Conservation (phyloP, 2,113 vertebrate species). For the Oncorhynchus masou region DNA sequence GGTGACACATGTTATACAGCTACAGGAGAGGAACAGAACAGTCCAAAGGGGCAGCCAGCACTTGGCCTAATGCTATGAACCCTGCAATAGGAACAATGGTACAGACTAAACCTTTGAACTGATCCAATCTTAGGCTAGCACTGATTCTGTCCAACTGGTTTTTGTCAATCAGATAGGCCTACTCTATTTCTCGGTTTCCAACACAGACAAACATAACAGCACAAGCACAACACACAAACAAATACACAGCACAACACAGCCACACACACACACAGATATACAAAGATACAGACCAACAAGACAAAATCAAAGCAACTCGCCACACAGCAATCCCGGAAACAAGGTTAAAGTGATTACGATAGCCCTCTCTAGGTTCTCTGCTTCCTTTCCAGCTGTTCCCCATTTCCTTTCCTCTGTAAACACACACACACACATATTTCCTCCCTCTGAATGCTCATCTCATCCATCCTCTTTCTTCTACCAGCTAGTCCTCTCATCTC, state of each 20-base stretch:
- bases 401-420: slow-evolving; percentile 29
- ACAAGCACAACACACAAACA: not conserved
- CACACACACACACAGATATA: slow-evolving; percentile 5
- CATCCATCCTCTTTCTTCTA: not conserved
- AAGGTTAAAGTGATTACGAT: slow-evolving; percentile 41
- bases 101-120: not conserved
- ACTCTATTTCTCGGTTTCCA: not conserved
- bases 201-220: slow-evolving; percentile 3
- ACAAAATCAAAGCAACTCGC: not conserved
- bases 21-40: not conserved
- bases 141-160: not conserved
- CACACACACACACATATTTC: slow-evolving; percentile 17
- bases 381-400: slow-evolving; percentile 25
- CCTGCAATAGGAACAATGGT: not conserved
- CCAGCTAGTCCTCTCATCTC: not conserved
- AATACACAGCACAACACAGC: not conserved
- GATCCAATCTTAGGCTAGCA: not conserved
- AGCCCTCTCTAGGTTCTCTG: slow-evolving; percentile 19
- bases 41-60: not conserved
- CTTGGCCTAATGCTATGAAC: not conserved
- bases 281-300: slow-evolving; percentile 15
- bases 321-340: slow-evolving; percentile 23
- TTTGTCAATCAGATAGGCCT: not conserved
- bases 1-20: slow-evolving; percentile 50
- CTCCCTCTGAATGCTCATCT: not conserved